Evolutionary conservation across 2,888 invertebrate species (phyloP).

Genomic region (Ormyrus nitidulus): DNA sequence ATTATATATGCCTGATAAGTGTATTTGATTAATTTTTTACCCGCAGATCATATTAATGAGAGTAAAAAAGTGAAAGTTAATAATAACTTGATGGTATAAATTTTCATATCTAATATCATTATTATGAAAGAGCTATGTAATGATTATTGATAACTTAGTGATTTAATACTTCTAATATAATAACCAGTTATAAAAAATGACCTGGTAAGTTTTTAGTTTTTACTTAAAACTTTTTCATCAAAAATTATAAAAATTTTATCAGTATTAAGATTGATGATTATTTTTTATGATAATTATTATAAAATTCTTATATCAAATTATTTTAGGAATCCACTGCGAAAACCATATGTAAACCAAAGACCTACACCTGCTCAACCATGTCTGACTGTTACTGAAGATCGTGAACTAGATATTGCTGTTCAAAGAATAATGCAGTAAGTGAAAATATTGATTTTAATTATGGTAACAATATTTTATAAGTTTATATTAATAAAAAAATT

Average conservation of each 20-base stretch:
- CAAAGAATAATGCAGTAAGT: conserved; percentile 72
- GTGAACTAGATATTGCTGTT: conserved; percentile 71
- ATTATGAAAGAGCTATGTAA: conserved; percentile 19
- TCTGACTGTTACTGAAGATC: conserved; percentile 69
- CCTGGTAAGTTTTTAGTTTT: conserved; percentile 57
- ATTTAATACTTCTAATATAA: not conserved
- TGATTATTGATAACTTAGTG: conserved; percentile 12
- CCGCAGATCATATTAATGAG: not conserved
- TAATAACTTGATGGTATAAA: not conserved
- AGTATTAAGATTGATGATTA: not conserved
- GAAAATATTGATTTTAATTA: conserved; percentile 13
- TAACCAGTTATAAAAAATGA: conserved; percentile 50
- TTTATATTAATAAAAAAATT: conserved; percentile 11
- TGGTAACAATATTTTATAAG: conserved; percentile 13
- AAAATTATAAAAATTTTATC: conserved; percentile 4
- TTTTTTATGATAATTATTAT: not conserved
- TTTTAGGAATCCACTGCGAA: conserved; percentile 71
- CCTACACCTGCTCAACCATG: conserved; percentile 71
- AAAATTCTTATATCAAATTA: not conserved
- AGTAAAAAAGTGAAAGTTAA: not conserved
- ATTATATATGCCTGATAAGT: not conserved
- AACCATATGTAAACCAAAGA: conserved; percentile 64
- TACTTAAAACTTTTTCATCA: not conserved
- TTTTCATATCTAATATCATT: not conserved
- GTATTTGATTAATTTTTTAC: conserved; percentile 1